Conservation (phyloP, 2,113 vertebrate species). For the Alosa alosa region DNA sequence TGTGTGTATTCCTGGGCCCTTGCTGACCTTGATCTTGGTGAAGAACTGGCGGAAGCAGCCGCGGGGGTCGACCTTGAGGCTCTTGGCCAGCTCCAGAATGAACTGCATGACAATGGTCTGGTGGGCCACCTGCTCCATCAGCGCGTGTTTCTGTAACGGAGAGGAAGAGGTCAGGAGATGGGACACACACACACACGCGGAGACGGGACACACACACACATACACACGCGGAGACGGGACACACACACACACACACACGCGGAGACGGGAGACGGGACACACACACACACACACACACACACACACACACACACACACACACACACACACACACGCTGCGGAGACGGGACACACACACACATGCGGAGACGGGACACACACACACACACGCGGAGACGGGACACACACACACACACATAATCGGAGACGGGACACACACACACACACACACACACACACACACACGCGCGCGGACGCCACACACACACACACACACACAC, state of each 20-base stretch:
- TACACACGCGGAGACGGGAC: too few relatives aligned
- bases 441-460: too few relatives aligned
- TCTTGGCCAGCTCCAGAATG: constrained; percentile 91
- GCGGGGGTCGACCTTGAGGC: constrained; percentile 88
- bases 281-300: background rate
- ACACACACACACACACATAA: background rate
- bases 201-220: too few relatives aligned
- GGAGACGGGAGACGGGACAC: background rate
- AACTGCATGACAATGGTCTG: constrained; percentile 98
- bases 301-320: too few relatives aligned
- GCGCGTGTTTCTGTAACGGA: constrained; percentile 77
- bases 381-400: background rate
- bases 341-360: too few relatives aligned
- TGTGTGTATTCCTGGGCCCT: background rate
- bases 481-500: background rate
- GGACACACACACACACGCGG: background rate
- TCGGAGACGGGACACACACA: too few relatives aligned
- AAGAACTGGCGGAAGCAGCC: constrained; percentile 95
- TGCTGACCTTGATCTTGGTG: constrained; percentile 84
- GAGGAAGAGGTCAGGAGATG: background rate
- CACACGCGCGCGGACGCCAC: too few relatives aligned
- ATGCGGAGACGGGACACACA: background rate
- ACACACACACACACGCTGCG: background rate
- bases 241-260: background rate
- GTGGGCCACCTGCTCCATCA: constrained; percentile 96